These are phyloP conservation scores for Dinothrombium tinctorium DNA, from an alignment of 1,140 invertebrate species.

Conservation along the genomic window DNA sequence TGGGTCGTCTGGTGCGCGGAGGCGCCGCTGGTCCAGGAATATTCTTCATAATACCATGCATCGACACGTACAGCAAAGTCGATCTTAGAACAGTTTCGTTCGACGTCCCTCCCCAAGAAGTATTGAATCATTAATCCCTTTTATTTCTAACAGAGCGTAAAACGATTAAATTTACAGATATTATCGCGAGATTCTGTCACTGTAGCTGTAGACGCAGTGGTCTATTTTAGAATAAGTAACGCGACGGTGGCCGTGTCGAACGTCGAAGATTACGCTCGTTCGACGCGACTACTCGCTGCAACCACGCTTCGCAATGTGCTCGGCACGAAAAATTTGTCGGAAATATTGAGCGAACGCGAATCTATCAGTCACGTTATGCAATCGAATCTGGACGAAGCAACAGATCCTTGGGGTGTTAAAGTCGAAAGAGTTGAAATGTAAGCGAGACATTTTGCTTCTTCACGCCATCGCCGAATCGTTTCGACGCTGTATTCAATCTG, in stretches of 20 bases:
- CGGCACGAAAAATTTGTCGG: conserved; percentile 28
- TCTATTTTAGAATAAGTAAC: conserved; percentile 36
- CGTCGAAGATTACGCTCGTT: conserved; percentile 29
- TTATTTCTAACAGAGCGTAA: background rate
- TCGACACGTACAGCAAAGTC: conserved; percentile 29
- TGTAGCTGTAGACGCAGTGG: conserved; percentile 48
- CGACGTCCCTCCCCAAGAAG: conserved; percentile 32
- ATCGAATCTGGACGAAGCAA: conserved; percentile 28
- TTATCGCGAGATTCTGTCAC: conserved; percentile 78
- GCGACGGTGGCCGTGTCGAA: conserved; percentile 35
- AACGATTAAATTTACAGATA: conserved; percentile 18
- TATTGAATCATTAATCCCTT: conserved; percentile 16
- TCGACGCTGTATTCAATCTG: no score
- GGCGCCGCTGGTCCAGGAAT: conserved; percentile 19
- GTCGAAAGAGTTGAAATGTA: conserved; percentile 35
- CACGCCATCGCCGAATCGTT: no score
- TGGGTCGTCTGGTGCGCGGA: conserved; percentile 15
- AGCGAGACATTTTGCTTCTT: no score
- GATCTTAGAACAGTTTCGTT: conserved; percentile 32
- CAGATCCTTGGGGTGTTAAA: conserved; percentile 36
- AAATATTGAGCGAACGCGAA: conserved; percentile 30
- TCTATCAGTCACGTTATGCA: conserved; percentile 28
- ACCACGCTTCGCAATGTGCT: conserved; percentile 28
- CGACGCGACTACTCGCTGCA: conserved; percentile 21
- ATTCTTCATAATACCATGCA: conserved; percentile 30